These are phyloP conservation scores for Sphaeramia orbicularis DNA, from an alignment of 2,797 vertebrate genomes.

Conservation along the genomic window DNA sequence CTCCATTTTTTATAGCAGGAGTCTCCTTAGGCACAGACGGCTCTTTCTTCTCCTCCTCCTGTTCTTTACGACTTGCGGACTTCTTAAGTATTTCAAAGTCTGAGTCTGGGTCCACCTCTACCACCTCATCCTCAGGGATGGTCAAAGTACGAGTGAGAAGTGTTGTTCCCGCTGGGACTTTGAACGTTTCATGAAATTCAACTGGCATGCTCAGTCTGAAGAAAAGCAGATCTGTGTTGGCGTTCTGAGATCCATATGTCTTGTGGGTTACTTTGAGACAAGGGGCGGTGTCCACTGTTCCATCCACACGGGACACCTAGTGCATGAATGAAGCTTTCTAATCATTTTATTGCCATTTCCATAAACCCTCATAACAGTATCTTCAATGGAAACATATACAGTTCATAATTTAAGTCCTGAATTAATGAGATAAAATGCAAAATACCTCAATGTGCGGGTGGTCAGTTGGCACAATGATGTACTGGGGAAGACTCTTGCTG, in stretches of 20 bases:
- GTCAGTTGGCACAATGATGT: conserved; percentile 85
- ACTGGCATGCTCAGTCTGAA: conserved; percentile 93
- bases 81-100: conserved; percentile 94
- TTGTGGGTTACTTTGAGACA: conserved; percentile 92
- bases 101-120: conserved; percentile 91
- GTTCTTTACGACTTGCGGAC: conserved; percentile 89
- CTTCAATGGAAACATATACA: too few relatives aligned
- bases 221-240: conserved; percentile 91
- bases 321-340: not conserved
- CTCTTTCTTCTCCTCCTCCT: conserved; percentile 90
- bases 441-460: conserved; percentile 92
- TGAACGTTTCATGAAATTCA: conserved; percentile 93
- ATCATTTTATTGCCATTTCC: too few relatives aligned
- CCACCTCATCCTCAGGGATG: conserved; percentile 90
- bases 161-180: conserved; percentile 88
- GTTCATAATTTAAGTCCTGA: too few relatives aligned
- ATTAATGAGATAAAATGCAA: not conserved
- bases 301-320: conserved; percentile 91
- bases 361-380: too few relatives aligned
- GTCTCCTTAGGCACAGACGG: conserved; percentile 78
- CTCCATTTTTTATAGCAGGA: conserved; percentile 82
- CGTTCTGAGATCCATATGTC: conserved; percentile 91
- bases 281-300: conserved; percentile 92
- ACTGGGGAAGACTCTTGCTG: conserved; percentile 96
- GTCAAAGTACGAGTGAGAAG: conserved; percentile 89